Evolutionary conservation across 2,113 vertebrate genomes (phyloP).

Genomic region (Noturus placidus): DNA sequence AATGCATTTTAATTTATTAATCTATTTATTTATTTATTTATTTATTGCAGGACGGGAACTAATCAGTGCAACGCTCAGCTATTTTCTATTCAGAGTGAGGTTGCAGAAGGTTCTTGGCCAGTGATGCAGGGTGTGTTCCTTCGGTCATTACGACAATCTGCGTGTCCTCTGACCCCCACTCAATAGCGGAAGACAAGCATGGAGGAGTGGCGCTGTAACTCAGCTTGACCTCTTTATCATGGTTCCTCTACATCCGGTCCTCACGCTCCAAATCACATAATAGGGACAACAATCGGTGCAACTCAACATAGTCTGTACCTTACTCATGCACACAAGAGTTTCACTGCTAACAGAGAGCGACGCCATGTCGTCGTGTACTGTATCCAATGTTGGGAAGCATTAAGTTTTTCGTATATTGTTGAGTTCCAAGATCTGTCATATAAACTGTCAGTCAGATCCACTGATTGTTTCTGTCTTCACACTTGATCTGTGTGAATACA

Average conservation of each 20-base stretch:
- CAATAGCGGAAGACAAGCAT: constrained; percentile 41
- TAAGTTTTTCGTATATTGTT: not conserved
- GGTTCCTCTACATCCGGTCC: constrained; percentile 29
- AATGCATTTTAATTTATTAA: too few species aligned
- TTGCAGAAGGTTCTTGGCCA: not conserved
- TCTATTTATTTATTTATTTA: not conserved
- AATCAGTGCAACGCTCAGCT: not conserved
- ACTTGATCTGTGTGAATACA: not conserved
- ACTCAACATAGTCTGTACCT: too few species aligned
- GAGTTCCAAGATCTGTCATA: not conserved
- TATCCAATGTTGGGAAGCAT: not conserved
- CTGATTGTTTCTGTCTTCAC: not conserved
- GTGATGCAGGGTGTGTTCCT: constrained; percentile 14
- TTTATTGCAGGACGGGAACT: not conserved
- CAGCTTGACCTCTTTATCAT: constrained; percentile 36
- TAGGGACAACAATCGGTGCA: not conserved
- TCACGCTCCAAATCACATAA: not conserved
- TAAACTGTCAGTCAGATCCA: not conserved
- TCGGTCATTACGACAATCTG: not conserved
- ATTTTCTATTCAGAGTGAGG: not conserved
- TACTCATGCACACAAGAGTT: not conserved
- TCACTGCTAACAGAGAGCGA: not conserved
- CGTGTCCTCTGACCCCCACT: constrained; percentile 26
- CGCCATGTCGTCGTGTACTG: not conserved
- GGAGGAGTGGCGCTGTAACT: not conserved